These are phyloP conservation scores for Pyrrhia umbra DNA, from an alignment of 2,888 invertebrate species.

Conservation along the genomic window DNA sequence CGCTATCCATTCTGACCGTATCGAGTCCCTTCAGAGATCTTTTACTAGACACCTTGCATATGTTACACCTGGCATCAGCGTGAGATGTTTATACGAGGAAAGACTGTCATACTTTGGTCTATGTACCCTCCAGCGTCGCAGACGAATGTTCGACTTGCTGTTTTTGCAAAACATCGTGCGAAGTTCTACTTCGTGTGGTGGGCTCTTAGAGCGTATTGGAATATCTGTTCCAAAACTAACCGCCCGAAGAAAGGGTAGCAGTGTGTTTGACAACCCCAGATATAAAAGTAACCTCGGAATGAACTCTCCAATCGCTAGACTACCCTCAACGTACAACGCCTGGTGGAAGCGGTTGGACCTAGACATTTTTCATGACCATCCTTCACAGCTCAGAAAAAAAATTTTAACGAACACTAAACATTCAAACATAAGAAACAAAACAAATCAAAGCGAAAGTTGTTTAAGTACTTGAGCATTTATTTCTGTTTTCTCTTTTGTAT, in stretches of 20 bases:
- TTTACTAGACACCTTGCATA: neutral
- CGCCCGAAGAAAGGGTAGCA: neutral
- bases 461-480: no score
- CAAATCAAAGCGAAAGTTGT: no score
- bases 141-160: no score
- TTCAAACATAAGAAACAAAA: no score
- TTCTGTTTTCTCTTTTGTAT: no score
- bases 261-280: neutral
- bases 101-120: no score
- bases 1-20: neutral
- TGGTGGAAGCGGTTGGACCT: neutral
- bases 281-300: neutral
- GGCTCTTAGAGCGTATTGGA: neutral
- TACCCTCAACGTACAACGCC: neutral
- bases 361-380: neutral
- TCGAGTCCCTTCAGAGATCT: neutral
- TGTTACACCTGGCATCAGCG: no score
- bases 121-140: no score
- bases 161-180: neutral
- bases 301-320: neutral
- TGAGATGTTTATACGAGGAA: no score
- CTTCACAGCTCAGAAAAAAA: no score
- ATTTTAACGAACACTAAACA: no score
- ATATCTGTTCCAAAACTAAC: neutral
- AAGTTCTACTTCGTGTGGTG: neutral